Evolutionary conservation across 2,797 vertebrate species (phyloP).

Genomic region (Calcarius lapponicus): DNA sequence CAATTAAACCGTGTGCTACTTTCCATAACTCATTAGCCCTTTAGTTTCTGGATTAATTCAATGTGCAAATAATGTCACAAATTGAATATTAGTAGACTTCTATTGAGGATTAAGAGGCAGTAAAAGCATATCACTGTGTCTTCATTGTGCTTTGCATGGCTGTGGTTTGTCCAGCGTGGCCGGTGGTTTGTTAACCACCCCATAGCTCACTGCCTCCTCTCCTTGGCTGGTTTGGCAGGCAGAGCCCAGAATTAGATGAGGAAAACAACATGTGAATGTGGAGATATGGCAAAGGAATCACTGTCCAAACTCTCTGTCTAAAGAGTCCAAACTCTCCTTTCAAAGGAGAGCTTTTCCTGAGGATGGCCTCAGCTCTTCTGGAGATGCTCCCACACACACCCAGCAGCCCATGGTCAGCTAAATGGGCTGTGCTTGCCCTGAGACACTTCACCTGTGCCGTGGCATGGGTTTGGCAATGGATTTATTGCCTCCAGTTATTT

Average conservation of each 20-base stretch:
- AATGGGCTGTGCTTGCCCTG: not conserved
- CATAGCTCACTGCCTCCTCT: fast-evolving
- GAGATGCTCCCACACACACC: not conserved
- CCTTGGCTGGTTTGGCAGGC: not conserved
- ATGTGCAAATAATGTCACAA: conserved; percentile 68
- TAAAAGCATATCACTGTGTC: conserved; percentile 50
- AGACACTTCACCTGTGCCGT: not conserved
- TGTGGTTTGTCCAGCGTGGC: conserved; percentile 1
- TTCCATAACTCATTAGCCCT: conserved; percentile 57
- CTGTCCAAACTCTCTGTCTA: too few relatives aligned
- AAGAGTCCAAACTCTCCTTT: not conserved
- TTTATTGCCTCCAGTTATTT: not conserved
- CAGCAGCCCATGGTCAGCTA: not conserved
- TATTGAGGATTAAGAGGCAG: conserved; percentile 44
- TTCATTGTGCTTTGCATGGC: not conserved
- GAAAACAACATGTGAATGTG: not conserved
- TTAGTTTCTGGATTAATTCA: conserved; percentile 61
- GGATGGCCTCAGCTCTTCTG: not conserved
- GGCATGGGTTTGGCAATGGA: not conserved
- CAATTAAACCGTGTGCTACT: conserved; percentile 43
- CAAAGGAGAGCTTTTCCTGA: not conserved
- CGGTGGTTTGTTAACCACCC: not conserved
- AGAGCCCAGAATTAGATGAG: not conserved
- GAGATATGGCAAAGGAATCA: fast-evolving
- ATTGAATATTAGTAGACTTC: conserved; percentile 64